Conservation (phyloP, 2,888 invertebrate species). For the Strigamia transsilvanica region DNA sequence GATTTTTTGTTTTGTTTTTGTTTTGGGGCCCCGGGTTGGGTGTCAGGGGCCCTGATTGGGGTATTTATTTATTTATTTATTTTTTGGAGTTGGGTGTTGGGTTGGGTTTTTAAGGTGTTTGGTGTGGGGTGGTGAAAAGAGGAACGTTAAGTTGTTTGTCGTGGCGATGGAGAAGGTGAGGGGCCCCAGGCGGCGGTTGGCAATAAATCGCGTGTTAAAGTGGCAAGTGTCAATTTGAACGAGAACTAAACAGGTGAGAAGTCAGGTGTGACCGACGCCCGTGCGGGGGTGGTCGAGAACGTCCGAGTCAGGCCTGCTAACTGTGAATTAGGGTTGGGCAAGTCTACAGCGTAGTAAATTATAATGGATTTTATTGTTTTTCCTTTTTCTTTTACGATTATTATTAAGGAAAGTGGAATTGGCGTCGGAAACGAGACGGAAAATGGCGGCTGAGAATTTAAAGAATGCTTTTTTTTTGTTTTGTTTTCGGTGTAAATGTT, state of each 20-base stretch:
- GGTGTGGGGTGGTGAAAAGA: slow-evolving; percentile 4
- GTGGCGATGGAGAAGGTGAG: slow-evolving; percentile 6
- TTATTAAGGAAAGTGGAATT: slow-evolving; percentile 23
- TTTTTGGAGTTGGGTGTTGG: not conserved
- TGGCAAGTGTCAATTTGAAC: slow-evolving; percentile 49
- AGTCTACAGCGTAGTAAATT: not conserved
- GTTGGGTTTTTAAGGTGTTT: not conserved
- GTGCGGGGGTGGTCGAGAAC: slow-evolving; percentile 38
- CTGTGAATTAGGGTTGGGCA: slow-evolving; percentile 21
- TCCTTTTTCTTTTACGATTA: not conserved
- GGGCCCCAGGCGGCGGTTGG: slow-evolving; percentile 20
- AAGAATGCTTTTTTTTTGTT: no score
- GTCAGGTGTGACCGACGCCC: slow-evolving; percentile 27
- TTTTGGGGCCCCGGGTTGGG: no score
- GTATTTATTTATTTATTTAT: slow-evolving; percentile 4
- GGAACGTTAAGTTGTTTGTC: slow-evolving; percentile 31
- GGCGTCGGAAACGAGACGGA: not conserved
- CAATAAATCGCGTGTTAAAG: slow-evolving; percentile 47
- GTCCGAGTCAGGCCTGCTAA: not conserved
- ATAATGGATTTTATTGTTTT: slow-evolving; percentile 4
- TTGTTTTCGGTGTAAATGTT: not conserved
- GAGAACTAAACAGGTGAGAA: slow-evolving; percentile 45
- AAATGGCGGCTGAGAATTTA: no score
- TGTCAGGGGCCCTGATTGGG: no score
- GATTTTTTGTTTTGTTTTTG: no score